phyloP scores from a whole-genome alignment of 2,797 vertebrate genomes.

The Trematocara caparti region DNA sequence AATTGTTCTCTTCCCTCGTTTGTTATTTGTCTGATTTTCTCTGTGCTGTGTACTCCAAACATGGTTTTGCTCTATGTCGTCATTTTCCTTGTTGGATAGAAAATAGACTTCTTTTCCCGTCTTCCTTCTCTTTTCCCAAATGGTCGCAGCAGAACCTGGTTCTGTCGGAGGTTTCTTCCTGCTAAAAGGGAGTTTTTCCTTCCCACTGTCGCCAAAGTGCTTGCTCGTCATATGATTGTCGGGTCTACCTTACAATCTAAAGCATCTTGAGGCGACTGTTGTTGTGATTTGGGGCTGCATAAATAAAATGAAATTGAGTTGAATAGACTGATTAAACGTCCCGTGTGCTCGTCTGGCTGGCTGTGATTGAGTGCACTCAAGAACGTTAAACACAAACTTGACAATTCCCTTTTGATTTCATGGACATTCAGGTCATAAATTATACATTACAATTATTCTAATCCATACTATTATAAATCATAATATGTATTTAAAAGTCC shows the following conservation, averaged over 20 bases:
- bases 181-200: not conserved
- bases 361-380: not conserved
- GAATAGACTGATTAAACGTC: not conserved
- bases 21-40: not conserved
- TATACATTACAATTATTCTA: not conserved
- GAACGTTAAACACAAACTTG: not conserved
- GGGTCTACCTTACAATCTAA: not conserved
- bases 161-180: not conserved
- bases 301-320: not conserved
- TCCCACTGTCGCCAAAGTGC: not conserved
- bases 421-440: not conserved
- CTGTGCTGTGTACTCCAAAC: not conserved
- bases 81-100: not conserved
- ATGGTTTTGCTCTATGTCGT: not conserved
- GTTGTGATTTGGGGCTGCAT: not conserved
- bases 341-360: not conserved
- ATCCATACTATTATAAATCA: not conserved
- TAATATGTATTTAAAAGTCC: not conserved
- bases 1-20: not conserved
- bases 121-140: not conserved
- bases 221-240: not conserved
- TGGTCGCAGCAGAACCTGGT: not conserved
- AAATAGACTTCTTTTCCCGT: too few relatives aligned
- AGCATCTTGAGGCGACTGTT: not conserved
- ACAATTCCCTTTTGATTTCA: not conserved